phyloP scores from a whole-genome alignment of 2,113 vertebrate species.

The Alces alces region DNA sequence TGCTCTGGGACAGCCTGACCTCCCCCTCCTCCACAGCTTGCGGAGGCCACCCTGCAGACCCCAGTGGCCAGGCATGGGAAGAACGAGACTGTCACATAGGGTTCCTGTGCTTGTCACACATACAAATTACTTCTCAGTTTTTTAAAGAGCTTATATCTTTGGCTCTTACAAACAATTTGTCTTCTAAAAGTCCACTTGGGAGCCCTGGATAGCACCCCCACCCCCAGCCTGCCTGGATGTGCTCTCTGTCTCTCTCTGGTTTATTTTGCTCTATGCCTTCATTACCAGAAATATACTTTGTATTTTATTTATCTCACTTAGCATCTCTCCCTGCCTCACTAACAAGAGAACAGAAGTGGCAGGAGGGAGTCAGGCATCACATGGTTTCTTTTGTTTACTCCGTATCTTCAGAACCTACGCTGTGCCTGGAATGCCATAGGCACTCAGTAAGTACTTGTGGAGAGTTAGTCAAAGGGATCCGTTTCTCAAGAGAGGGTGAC shows the following conservation, averaged over 20 bases:
- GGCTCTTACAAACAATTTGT: no score
- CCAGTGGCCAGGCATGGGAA: background rate
- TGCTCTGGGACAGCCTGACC: background rate
- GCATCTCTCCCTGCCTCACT: rapidly evolving
- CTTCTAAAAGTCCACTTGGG: background rate
- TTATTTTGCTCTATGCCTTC: background rate
- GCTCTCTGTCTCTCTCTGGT: background rate
- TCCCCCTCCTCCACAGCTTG: rapidly evolving
- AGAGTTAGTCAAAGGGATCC: background rate
- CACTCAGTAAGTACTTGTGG: background rate
- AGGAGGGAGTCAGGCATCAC: background rate
- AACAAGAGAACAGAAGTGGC: background rate
- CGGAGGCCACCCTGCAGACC: rapidly evolving
- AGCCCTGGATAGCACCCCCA: rapidly evolving
- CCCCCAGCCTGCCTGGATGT: rapidly evolving
- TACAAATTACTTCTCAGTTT: background rate
- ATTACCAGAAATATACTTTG: background rate
- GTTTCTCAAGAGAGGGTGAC: background rate
- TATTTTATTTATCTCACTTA: background rate
- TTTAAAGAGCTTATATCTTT: background rate
- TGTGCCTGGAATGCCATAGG: background rate
- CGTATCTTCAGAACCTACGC: background rate
- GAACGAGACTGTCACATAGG: background rate
- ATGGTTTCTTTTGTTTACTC: background rate
- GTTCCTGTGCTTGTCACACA: background rate